These are phyloP conservation scores for Noctilio leporinus DNA, from an alignment of 2,113 vertebrate genomes.

Conservation along the genomic window DNA sequence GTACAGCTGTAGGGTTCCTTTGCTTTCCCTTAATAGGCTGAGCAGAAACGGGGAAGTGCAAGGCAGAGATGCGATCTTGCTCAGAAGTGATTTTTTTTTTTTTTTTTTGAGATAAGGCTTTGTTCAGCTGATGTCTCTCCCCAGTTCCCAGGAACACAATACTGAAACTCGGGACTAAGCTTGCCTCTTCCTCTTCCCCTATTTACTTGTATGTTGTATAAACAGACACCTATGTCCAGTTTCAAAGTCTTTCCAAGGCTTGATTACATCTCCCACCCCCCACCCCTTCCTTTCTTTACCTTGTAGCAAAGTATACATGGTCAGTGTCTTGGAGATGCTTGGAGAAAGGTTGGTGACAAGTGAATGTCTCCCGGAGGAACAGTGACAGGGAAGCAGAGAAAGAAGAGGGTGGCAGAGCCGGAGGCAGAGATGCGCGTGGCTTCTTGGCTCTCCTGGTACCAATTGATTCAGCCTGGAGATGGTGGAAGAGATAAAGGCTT, in stretches of 20 bases:
- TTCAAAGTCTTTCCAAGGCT: conserved; percentile 56
- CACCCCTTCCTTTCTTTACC: conserved; percentile 71
- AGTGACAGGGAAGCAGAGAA: conserved; percentile 64
- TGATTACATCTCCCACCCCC: conserved; percentile 46
- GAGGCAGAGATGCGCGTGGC: conserved; percentile 60
- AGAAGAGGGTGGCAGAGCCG: conserved; percentile 60
- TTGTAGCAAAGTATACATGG: conserved; percentile 62
- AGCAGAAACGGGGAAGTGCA: conserved; percentile 33
- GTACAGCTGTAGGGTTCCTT: background rate
- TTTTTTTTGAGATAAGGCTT: conserved; percentile 65
- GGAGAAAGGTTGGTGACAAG: conserved; percentile 71
- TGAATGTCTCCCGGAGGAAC: conserved; percentile 64
- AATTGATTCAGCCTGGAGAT: conserved; percentile 77
- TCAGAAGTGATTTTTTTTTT: conserved; percentile 64
- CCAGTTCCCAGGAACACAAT: conserved; percentile 60
- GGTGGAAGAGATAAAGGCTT: conserved; percentile 81
- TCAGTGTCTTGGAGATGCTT: conserved; percentile 64
- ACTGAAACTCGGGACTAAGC: conserved; percentile 54
- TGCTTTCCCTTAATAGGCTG: background rate
- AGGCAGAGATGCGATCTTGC: conserved; percentile 46
- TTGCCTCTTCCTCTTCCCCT: conserved; percentile 43
- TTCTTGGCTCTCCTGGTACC: conserved; percentile 74
- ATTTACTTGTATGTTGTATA: background rate
- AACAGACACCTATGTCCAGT: conserved; percentile 56
- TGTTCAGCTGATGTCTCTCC: conserved; percentile 73